Base-by-base conservation (phyloP, 2,113 vertebrate species). In the Semnopithecus entellus region DNA sequence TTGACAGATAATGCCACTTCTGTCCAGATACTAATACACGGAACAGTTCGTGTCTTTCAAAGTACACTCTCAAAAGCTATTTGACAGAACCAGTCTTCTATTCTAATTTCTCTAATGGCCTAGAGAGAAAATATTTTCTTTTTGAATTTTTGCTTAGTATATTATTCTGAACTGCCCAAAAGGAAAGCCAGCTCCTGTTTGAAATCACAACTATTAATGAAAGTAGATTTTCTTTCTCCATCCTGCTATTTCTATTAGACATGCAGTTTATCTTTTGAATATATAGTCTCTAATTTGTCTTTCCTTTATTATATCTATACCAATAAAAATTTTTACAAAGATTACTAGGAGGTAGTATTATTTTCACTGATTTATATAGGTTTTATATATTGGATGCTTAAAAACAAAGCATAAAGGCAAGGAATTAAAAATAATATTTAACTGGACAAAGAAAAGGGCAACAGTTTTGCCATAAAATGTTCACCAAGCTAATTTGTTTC, bases 401-500 rank as follows among this genome's bases (percentile, higher is more conserved):
- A 92, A 90, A 6, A 78, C 40, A 94, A 97, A 88, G 13, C 35
- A 70, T 70, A 80, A 93, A 61, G n/a, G n/a, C 10, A 90, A 83
- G 94, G 22, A 95, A 18, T 11, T 27, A 81, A 88, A 61, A 38
- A 30, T 22, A 45, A 45, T 22, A 78, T 80, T 59, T 78, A 45
- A 82, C 6, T 32, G 1, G 32, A 82, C 23, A 70, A 86, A 82
- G 18, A 76, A 75, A 93, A 86, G 16, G 12, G 3, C 3, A 88
- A 17, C 55, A 32, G 22, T 91, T 90, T 91, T 66, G 55, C 23
- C 64, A 38, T 52, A 90, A 95, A 79, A 84, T 59, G 5, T 72
- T 95, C 55, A 55, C 32, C 23, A 93, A 93, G 50, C 38, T 97
- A 87, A 80, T 78, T 14, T 66, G 2, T 68, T 96, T 97, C 84